Evolutionary conservation across 2,113 vertebrate species (phyloP).

Genomic region (Tapirus terrestris): DNA sequence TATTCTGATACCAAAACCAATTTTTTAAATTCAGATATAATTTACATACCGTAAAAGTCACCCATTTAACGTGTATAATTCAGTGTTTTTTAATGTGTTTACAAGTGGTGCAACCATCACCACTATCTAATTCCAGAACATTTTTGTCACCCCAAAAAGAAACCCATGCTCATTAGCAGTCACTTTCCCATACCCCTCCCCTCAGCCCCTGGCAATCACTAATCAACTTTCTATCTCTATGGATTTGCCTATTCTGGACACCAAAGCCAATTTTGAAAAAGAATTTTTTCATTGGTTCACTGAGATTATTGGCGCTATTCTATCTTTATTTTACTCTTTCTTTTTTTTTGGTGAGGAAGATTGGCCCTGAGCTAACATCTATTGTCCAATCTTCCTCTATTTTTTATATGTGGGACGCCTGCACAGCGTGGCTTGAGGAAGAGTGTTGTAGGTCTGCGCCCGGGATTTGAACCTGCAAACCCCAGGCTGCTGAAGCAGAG

Average conservation of each 20-base stretch:
- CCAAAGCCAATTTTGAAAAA: background rate
- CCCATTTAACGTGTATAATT: background rate
- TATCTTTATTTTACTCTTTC: background rate
- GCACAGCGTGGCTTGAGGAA: too few species aligned
- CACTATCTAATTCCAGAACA: background rate
- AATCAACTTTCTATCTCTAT: background rate
- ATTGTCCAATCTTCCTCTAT: too few species aligned
- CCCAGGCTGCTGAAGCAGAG: too few species aligned
- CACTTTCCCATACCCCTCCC: fast-evolving
- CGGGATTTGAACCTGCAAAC: too few species aligned
- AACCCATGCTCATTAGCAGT: background rate
- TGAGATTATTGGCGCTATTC: background rate
- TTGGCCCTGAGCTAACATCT: too few species aligned
- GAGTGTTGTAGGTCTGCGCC: too few species aligned
- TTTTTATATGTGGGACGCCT: too few species aligned
- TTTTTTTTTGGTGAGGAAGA: too few species aligned
- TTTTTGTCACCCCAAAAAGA: background rate
- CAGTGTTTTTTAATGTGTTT: background rate
- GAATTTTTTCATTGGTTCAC: background rate
- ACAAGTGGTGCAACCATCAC: background rate
- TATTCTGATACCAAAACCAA: background rate
- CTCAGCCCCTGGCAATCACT: background rate
- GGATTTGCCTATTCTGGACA: background rate
- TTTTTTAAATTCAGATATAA: background rate
- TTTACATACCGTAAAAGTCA: background rate